phyloP scores from a whole-genome alignment of 1,140 invertebrate genomes.

The Leguminivora glycinivorella region DNA sequence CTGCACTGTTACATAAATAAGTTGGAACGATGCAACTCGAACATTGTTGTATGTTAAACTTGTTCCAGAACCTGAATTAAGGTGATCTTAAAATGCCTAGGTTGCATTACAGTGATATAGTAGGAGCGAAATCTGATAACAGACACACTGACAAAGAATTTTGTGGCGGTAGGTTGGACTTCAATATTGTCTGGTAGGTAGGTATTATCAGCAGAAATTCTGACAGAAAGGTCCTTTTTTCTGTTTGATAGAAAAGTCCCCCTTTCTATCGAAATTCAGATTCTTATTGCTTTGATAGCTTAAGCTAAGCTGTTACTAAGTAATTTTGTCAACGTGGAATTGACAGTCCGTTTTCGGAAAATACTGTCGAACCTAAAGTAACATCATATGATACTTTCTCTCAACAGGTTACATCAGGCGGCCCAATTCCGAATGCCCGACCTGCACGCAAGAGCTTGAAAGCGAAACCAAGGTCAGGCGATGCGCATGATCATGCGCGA shows the following conservation, averaged over 20 bases:
- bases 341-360: background rate
- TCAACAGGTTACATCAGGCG: conserved; percentile 29
- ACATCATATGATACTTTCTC: conserved; percentile 16
- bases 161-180: too few relatives aligned
- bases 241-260: too few relatives aligned
- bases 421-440: conserved; percentile 42
- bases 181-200: too few relatives aligned
- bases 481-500: conserved; percentile 34
- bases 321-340: background rate
- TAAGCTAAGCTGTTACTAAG: too few relatives aligned
- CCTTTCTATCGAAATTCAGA: too few relatives aligned
- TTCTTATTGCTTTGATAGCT: too few relatives aligned
- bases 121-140: background rate
- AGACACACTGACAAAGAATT: too few relatives aligned
- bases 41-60: conserved; percentile 14
- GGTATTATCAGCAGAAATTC: too few relatives aligned
- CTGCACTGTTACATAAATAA: conserved; percentile 42
- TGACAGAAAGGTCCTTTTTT: too few relatives aligned
- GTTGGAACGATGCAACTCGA: conserved; percentile 34
- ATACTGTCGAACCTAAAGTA: background rate
- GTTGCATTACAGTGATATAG: background rate
- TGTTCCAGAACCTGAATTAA: conserved; percentile 15
- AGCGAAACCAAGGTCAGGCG: conserved; percentile 67
- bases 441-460: conserved; percentile 46
- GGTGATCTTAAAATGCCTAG: background rate